Evolutionary conservation across 2,113 vertebrate species (phyloP), one percentile per base, ranked within the genome.

Genomic region (Xiphophorus couchianus): DNA sequence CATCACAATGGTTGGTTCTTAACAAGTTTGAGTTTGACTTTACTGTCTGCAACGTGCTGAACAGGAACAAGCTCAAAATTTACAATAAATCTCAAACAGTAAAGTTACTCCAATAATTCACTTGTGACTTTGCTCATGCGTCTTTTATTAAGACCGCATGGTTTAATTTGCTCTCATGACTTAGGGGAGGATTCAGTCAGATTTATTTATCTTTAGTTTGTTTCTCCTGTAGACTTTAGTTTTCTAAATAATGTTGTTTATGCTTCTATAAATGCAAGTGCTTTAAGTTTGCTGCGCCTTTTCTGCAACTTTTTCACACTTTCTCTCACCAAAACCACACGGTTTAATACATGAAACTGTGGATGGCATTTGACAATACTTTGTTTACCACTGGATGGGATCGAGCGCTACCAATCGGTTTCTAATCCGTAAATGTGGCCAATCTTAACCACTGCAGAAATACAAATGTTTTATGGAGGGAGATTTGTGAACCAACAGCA

Each of bases 1-100:
- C 76, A 82, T 81, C 76, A 82, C 33, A 71, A 86, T 83, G 87
- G 86, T 92, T 73, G 66, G 90, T 90, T 66, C 9, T 68, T 66
- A 31, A 44, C 25, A 28, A 12, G 19, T 48, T 28, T 48, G 29
- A 82, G 27, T 58, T 58, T 8, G 10, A 66, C 62, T 87, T 82
- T 66, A 14, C 51, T n/a, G 42, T 35, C 4, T 13, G 42, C 28
- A 69, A 51, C 27, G 28, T 48, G 39, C 22, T n/a, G 13, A 33
- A 6, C 63, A 37, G 19, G 33, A n/a, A 37, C 25, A 64, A 58
- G 51, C 22, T 58, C 19, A 58, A 58, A 10, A 19, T 54, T 54
- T 54, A 25, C 44, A 19, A 48, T 48, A 48, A 19, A 48, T 17
- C 14, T 48, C 17, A 48, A 48, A 19, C 44, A 19, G 44, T 42